Evolutionary conservation across 2,888 invertebrate species (phyloP).

Genomic region (Oxytorus armatus): DNA sequence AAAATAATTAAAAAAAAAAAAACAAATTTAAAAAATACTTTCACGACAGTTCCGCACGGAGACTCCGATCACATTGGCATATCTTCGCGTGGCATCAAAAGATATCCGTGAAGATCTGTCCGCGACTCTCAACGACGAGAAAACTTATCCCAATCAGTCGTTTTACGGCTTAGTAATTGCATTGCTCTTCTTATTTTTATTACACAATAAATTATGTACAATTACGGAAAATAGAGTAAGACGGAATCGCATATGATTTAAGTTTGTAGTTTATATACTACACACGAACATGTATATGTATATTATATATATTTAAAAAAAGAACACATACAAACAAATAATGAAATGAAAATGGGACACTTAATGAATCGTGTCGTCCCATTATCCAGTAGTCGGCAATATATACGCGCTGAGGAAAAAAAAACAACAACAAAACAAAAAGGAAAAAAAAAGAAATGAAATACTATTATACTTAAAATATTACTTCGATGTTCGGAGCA

Average conservation of each 20-base stretch:
- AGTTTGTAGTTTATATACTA: conserved; percentile 64
- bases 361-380: conserved; percentile 17
- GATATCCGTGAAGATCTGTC: conserved; percentile 3
- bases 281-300: conserved; percentile 60
- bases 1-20: conserved; percentile 22
- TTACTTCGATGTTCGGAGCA: conserved; percentile 59
- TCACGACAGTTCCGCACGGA: conserved; percentile 51
- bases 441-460: conserved; percentile 31
- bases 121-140: neutral
- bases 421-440: conserved; percentile 41
- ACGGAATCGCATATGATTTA: conserved; percentile 59
- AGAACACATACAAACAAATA: conserved; percentile 2
- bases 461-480: conserved; percentile 50
- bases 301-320: conserved; percentile 50
- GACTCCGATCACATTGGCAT: conserved; percentile 1
- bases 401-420: conserved; percentile 55
- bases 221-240: conserved; percentile 60
- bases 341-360: conserved; percentile 42
- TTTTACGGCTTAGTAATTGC: conserved; percentile 50
- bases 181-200: conserved; percentile 67
- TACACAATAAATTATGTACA: conserved; percentile 64
- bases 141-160: conserved; percentile 36
- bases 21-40: conserved; percentile 43
- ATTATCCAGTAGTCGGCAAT: conserved; percentile 47
- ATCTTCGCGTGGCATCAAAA: neutral